Base-by-base conservation (phyloP, 2,888 invertebrate genomes). In the Vannuccia rotundouncinata region DNA sequence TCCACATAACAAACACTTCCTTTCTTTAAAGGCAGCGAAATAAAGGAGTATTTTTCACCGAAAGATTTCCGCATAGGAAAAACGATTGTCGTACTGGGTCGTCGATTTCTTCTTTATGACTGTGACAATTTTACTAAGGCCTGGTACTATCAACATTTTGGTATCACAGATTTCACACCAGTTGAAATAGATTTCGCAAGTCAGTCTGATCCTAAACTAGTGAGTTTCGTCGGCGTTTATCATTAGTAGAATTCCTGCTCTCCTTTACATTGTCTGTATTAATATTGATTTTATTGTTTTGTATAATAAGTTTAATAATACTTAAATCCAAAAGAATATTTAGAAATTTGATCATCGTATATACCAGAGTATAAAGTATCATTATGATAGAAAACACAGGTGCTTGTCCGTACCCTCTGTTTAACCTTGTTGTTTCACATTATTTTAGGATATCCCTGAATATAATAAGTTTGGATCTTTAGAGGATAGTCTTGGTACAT, bases 51-150 rank as follows among this genome's bases (percentile, higher is more conserved):
- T 86, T 93, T 93, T 87, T 90, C 91, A 59, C 93, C 94, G 0
- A 90, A 90, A 85, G 94, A 95, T 88, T 91, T 95, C 73, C 85
- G 91, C 83, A 89, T 94, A 0, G 94, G 94, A 0, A 90, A 91
- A 81, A 88, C 87, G 0, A 84, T 89, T 2, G 84, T 84, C 22
- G 85, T 89, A 5, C 88, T 88, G 82, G 88, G 87, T 28, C 84
- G 88, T 75, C 85, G 88, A 31, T 92, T 94, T 88, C 89, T 94
- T 5, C 87, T 95, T 1, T 92, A 91, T 83, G 92, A 94, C 86
- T 93, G 93, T 85, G 94, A 94, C 85, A 87, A 89, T 25, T 94
- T 93, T 87, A 94, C 94, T 0, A 91, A 93, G 83, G 91, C 90
- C 83, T 94, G 93, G 88, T 94, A 91, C 86, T 90, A 91, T 82